Percentiles rank a stretch among this genome's conserved stretches.
Conservation (phyloP, 2,888 invertebrate genomes). For the Phania funesta region DNA sequence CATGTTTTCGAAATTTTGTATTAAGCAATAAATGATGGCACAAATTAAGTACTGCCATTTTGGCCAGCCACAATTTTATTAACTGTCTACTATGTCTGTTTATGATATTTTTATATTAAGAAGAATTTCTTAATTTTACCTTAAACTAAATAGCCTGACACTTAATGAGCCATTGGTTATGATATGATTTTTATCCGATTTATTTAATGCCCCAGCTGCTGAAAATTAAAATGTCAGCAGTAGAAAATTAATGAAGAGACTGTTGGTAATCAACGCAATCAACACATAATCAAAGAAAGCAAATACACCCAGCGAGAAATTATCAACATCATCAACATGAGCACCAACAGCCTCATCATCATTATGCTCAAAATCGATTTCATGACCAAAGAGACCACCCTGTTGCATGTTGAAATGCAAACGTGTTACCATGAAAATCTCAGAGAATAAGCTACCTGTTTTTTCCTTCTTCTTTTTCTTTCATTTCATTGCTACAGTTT, state of each 20-base stretch:
- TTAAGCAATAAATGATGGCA: too few species aligned
- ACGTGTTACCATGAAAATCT: slow-evolving; percentile 9
- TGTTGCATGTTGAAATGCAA: slow-evolving; percentile 55
- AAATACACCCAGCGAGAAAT: slow-evolving; percentile 28
- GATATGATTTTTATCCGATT: slow-evolving; percentile 48
- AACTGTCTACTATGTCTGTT: too few species aligned
- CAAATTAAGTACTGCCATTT: too few species aligned
- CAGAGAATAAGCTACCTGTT: slow-evolving; percentile 56
- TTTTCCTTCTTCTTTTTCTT: background rate
- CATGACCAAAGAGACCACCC: slow-evolving; percentile 64
- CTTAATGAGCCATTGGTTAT: slow-evolving; percentile 25
- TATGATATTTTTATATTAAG: background rate
- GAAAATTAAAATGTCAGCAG: slow-evolving; percentile 56
- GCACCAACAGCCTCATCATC: too few species aligned
- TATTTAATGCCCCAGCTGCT: slow-evolving; percentile 41
- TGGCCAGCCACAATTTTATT: too few species aligned
- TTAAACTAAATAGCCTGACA: background rate
- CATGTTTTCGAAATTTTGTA: too few species aligned
- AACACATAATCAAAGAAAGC: slow-evolving; percentile 38
- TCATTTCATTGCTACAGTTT: background rate
- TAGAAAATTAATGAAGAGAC: slow-evolving; percentile 40
- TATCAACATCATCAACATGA: background rate
- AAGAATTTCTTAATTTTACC: background rate
- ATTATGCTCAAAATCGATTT: slow-evolving; percentile 46
- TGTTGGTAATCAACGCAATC: slow-evolving; percentile 33